Conservation (phyloP, 2,113 vertebrate species). For the Ivindomyrus marchei region DNA sequence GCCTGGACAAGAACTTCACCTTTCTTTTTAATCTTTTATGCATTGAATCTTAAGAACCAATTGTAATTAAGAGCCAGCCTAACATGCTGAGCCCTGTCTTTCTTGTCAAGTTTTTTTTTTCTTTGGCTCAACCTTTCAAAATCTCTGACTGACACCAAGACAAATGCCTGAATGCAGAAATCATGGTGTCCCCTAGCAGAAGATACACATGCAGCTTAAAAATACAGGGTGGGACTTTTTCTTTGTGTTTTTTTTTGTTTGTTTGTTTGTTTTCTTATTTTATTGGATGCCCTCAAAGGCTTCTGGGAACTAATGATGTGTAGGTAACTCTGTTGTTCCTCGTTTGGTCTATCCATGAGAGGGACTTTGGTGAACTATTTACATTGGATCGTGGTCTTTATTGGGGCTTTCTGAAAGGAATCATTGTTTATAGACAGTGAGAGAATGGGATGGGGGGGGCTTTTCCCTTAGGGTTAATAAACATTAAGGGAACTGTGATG, state of each 20-base stretch:
- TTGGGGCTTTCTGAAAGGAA: constrained; percentile 40
- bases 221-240: not conserved
- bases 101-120: not conserved
- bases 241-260: not conserved
- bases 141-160: not conserved
- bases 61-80: not conserved
- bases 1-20: not conserved
- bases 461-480: constrained; percentile 29
- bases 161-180: not conserved
- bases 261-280: constrained; percentile 32
- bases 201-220: not conserved
- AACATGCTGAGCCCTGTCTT: not conserved
- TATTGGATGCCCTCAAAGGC: constrained; percentile 52
- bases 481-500: constrained; percentile 24
- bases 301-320: constrained; percentile 46
- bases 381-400: constrained; percentile 44
- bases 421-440: constrained; percentile 39
- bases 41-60: not conserved
- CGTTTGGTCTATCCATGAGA: constrained; percentile 26
- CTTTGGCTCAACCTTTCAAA: not conserved
- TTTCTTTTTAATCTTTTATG: not conserved
- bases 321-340: constrained; percentile 56
- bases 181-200: not conserved
- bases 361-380: constrained; percentile 49
- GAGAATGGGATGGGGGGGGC: constrained; percentile 13